Conservation (phyloP, 2,888 invertebrate genomes). For the Agonopterix heracliana region DNA sequence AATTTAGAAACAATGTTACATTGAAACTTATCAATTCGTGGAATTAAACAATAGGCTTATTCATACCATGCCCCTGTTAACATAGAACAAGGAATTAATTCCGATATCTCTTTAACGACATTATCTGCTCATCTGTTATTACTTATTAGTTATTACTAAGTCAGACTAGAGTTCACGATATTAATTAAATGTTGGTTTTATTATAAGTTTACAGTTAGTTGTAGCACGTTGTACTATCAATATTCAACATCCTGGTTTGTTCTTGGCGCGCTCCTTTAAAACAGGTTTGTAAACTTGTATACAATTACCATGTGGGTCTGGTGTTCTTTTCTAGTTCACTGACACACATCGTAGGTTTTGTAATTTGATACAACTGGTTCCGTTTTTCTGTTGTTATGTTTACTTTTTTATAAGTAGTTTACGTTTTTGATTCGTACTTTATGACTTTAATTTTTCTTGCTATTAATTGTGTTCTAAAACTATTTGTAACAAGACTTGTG, state of each 20-base stretch:
- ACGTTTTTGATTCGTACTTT: too few relatives aligned
- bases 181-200: not conserved
- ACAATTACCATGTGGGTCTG: constrained; percentile 31
- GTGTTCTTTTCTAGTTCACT: constrained; percentile 36
- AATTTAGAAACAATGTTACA: too few relatives aligned
- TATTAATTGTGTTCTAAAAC: too few relatives aligned
- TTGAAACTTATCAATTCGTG: too few relatives aligned
- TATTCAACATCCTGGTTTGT: constrained; percentile 16
- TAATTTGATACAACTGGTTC: constrained; percentile 21
- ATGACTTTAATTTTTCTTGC: too few relatives aligned
- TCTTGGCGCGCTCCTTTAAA: constrained; percentile 19
- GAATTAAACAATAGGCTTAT: too few relatives aligned
- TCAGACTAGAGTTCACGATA: constrained; percentile 24
- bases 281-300: constrained; percentile 31
- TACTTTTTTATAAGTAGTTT: too few relatives aligned
- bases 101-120: too few relatives aligned
- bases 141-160: not conserved
- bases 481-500: too few relatives aligned
- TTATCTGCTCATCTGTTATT: too few relatives aligned
- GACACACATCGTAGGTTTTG: constrained; percentile 32
- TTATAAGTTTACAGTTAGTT: constrained; percentile 20
- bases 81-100: too few relatives aligned
- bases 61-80: too few relatives aligned
- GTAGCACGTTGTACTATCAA: constrained; percentile 16
- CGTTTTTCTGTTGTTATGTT: constrained; percentile 10